Percentiles rank a stretch among this genome's conserved stretches.
These are phyloP conservation scores for Perdita meconis DNA, from an alignment of 2,888 invertebrate species.

Conservation along the genomic window DNA sequence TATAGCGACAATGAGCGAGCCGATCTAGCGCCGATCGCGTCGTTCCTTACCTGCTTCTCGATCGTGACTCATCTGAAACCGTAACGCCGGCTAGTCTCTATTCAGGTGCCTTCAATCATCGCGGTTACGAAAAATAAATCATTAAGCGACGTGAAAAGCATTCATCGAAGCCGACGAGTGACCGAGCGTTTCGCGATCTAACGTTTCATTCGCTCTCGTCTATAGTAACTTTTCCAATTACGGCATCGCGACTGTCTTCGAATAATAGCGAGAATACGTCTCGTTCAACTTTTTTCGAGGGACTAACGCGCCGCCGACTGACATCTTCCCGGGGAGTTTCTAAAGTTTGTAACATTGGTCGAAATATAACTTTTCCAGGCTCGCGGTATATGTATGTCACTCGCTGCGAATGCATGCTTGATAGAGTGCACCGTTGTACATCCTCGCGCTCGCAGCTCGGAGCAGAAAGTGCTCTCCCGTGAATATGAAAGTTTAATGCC, in stretches of 20 bases:
- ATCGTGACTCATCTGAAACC: constrained; percentile 57
- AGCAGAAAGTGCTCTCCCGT: constrained; percentile 39
- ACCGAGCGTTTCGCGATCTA: constrained; percentile 30
- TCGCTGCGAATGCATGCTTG: constrained; percentile 23
- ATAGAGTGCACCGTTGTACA: constrained; percentile 20
- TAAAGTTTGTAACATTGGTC: constrained; percentile 37
- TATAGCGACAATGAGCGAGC: constrained; percentile 19
- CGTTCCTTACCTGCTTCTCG: constrained; percentile 25
- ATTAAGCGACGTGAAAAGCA: constrained; percentile 19
- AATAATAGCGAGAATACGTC: constrained; percentile 26
- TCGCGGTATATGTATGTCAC: constrained; percentile 29
- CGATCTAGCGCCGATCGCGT: constrained; percentile 22
- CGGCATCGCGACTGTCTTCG: constrained; percentile 28
- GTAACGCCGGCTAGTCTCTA: constrained; percentile 39
- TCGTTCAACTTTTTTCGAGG: constrained; percentile 36
- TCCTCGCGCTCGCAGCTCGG: constrained; percentile 6
- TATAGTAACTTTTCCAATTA: constrained; percentile 37
- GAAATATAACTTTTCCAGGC: constrained; percentile 38
- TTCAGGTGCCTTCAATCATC: constrained; percentile 8
- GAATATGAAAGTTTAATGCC: constrained; percentile 66
- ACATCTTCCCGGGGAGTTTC: constrained; percentile 14
- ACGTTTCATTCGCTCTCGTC: not conserved
- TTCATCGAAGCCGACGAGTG: constrained; percentile 27
- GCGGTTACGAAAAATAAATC: constrained; percentile 49
- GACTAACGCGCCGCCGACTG: constrained; percentile 5